phyloP scores from a whole-genome alignment of 2,888 invertebrate genomes.

The Dione juno region DNA sequence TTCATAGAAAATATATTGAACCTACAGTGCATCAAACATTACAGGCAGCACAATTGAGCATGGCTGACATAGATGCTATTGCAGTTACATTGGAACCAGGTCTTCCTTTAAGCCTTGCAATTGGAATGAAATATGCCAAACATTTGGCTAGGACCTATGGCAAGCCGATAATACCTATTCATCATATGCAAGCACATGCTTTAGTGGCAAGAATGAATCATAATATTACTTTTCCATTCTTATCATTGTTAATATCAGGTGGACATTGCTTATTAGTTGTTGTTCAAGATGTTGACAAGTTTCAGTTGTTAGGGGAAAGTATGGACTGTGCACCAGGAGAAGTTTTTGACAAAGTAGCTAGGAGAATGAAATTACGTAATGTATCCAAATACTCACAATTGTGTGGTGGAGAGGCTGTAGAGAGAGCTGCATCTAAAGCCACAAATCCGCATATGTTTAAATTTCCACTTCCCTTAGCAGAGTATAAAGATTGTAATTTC shows the following conservation, averaged over 20 bases:
- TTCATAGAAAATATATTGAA: constrained; percentile 91
- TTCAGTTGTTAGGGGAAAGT: constrained; percentile 90
- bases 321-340: constrained; percentile 96
- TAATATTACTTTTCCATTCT: constrained; percentile 91
- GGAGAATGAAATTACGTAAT: constrained; percentile 91
- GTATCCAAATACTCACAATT: constrained; percentile 88
- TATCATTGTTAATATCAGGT: constrained; percentile 95
- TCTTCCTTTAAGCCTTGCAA: constrained; percentile 88
- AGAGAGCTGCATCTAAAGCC: constrained; percentile 88
- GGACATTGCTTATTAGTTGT: constrained; percentile 94
- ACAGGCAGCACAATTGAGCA: constrained; percentile 81
- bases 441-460: constrained; percentile 87
- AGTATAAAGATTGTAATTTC: constrained; percentile 92
- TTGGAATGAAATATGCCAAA: constrained; percentile 94
- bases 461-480: constrained; percentile 86
- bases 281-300: constrained; percentile 89
- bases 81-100: constrained; percentile 96
- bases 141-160: constrained; percentile 86
- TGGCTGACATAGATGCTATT: constrained; percentile 91
- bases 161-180: constrained; percentile 97
- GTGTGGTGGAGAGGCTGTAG: constrained; percentile 94
- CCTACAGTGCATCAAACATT: constrained; percentile 88
- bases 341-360: constrained; percentile 95
- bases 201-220: constrained; percentile 91
- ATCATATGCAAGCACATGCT: constrained; percentile 99